Evolutionary conservation across 2,113 vertebrate species (phyloP), one percentile per base, ranked within the genome.

Genomic region (Hipposideros armiger): DNA sequence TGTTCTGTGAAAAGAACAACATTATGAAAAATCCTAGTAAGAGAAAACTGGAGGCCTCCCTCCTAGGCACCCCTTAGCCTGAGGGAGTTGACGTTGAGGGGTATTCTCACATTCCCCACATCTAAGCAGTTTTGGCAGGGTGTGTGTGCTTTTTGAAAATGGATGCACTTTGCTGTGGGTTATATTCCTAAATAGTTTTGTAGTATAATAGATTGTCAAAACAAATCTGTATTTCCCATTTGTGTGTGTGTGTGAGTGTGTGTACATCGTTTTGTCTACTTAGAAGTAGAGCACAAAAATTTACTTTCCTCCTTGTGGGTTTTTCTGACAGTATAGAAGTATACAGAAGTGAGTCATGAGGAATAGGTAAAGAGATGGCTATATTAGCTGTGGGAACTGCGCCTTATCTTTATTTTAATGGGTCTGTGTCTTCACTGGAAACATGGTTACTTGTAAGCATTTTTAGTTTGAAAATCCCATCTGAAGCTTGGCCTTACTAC

Each of bases 171-270:
- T 95, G 93, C 98, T 97, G 97, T 90, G 98, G 98, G 98, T 98
- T 98, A 98, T 98, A 97, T 98, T 98, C 97, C 98, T 97, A 98
- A 98, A 98, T 98, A 98, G 98, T 98, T 98, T 98, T 98, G 97
- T 98, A 98, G 97, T 97, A 98, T 98, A 98, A 98, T 98, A 98
- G 90, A 58, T 92, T 99, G 98, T 98, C 98, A 99, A 98, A 99
- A 99, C 98, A 98, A 99, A 99, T 98, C 98, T 98, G 98, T 98
- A 98, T 98, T 98, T 96, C 84, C 95, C 89, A 87, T 96, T 97
- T 97, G 93, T 97, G 91, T 97, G 67, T 97, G 90, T 85, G 1
- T 32, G 73, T 88, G 81, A 97, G 92, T 95, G 95, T 97, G 96
- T 96, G 70, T 24, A 67, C 78, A 97, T 96, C 94, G 97, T 98